Conservation (phyloP, 2,888 invertebrate genomes). For the Brassicogethes aeneus region DNA sequence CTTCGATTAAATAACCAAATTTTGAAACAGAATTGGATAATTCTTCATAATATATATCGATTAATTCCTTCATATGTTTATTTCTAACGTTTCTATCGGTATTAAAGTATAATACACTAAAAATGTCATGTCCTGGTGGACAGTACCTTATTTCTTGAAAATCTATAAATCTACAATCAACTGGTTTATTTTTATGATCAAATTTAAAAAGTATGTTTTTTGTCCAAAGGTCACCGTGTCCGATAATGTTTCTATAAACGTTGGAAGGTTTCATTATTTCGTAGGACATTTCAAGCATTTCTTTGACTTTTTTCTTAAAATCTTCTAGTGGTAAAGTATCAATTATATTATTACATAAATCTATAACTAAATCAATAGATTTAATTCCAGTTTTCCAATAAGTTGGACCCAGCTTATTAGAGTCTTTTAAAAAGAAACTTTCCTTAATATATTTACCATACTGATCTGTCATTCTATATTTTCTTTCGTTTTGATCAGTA, state of each 20-base stretch:
- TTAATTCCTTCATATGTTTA: conserved; percentile 13
- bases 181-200: conserved; percentile 16
- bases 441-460: conserved; percentile 3
- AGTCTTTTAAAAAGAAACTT: background rate
- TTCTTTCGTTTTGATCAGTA: conserved; percentile 10
- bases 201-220: conserved; percentile 40
- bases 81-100: conserved; percentile 18
- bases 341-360: background rate
- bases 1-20: background rate
- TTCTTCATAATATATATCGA: conserved; percentile 20
- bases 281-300: background rate
- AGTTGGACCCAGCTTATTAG: background rate
- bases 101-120: conserved; percentile 22
- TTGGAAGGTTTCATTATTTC: conserved; percentile 27
- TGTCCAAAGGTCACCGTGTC: conserved; percentile 43
- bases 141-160: conserved; percentile 26
- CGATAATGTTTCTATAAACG: conserved; percentile 36
- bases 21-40: conserved; percentile 7
- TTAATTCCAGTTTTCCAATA: background rate
- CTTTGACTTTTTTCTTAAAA: background rate
- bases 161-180: conserved; percentile 25
- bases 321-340: background rate
- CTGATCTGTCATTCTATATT: conserved; percentile 14
- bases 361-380: background rate
- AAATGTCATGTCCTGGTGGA: conserved; percentile 26